phyloP scores from a whole-genome alignment of 2,888 invertebrate species.

The Heliconius cydno region DNA sequence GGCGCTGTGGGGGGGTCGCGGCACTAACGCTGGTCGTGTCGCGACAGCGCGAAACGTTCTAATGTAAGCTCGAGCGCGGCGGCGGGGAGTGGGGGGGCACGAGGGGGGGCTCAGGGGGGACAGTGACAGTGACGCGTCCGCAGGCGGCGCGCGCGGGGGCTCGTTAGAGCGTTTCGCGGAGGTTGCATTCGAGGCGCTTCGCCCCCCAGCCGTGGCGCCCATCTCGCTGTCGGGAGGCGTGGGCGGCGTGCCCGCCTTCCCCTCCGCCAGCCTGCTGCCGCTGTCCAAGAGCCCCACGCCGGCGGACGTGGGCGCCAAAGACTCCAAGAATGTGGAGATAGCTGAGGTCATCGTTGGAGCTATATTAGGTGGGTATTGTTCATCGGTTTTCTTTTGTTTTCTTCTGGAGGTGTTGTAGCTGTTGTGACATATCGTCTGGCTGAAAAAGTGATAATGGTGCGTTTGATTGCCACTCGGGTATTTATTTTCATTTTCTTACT shows the following conservation, averaged over 20 bases:
- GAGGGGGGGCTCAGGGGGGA: slow-evolving; percentile 41
- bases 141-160: slow-evolving; percentile 81
- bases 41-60: slow-evolving; percentile 79
- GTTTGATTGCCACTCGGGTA: too few relatives aligned
- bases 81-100: slow-evolving; percentile 46
- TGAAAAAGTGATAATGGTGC: too few relatives aligned
- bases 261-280: slow-evolving; percentile 88
- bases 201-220: slow-evolving; percentile 88
- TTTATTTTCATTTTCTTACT: too few relatives aligned
- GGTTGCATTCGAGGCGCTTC: slow-evolving; percentile 89
- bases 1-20: slow-evolving; percentile 49
- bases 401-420: too few relatives aligned
- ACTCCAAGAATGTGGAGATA: slow-evolving; percentile 96
- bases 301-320: slow-evolving; percentile 89
- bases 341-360: slow-evolving; percentile 98
- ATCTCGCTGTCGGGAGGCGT: slow-evolving; percentile 91
- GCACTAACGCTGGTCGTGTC: slow-evolving; percentile 57
- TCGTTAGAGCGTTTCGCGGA: slow-evolving; percentile 89
- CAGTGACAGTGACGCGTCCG: slow-evolving; percentile 67
- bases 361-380: slow-evolving; percentile 90
- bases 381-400: background rate
- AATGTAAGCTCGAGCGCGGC: slow-evolving; percentile 58
- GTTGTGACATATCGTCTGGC: too few relatives aligned
- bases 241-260: slow-evolving; percentile 83
- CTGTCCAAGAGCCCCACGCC: slow-evolving; percentile 92